Base-by-base conservation (phyloP, 2,888 invertebrate species). In the Ernsta delagoae region DNA sequence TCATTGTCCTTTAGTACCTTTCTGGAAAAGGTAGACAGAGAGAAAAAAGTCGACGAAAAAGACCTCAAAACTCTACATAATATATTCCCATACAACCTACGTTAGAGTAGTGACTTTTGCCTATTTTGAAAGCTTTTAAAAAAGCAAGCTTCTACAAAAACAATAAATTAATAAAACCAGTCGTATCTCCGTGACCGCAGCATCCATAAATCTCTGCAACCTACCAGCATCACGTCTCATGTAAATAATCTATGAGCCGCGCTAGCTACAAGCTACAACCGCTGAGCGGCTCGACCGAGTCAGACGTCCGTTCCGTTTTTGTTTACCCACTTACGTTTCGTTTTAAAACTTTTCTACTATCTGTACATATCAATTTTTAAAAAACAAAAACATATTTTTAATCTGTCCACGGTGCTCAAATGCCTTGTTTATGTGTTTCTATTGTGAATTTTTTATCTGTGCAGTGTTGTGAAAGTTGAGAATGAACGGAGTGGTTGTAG, bases 401-500 rank as follows among this genome's bases (percentile, higher is more conserved):
- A 71, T 69, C 62, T 73, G 72, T 67, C 61, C 60, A 70, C 68
- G 75, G 75, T 77, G 77, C 77, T 77, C 67, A 70, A 65, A 69
- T 75, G 75, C 77, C 76, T 75, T 76, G 59, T 75, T 67, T 48
- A 48, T 67, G 45, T 72, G 60, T 70, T 73, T 75, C 75, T 73
- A 72, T 76, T 76, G 79, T 77, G 74, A 53, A 65, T 72, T 68
- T 70, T 61, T 73, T 56, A 63, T 70, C 60, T 61, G 70, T 74
- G 69, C 59, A 70, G 70, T 70, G 56, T 48, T 72, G 74, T 66
- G 66, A 77, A 72, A 70, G 74, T 75, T 71, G 75, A 78, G 71
- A 62, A 86, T 87, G 87, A 88, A 85, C 75, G 85, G 85, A 72
- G 78, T 85, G 43, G 76, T 85, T 41, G 76, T 81, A 1, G 71